A percentile compares a stretch with the other conserved stretches of the same genome.
These are phyloP conservation scores for Phaenicophaeus curvirostris DNA, from an alignment of 2,797 vertebrate genomes.

Conservation along the genomic window DNA sequence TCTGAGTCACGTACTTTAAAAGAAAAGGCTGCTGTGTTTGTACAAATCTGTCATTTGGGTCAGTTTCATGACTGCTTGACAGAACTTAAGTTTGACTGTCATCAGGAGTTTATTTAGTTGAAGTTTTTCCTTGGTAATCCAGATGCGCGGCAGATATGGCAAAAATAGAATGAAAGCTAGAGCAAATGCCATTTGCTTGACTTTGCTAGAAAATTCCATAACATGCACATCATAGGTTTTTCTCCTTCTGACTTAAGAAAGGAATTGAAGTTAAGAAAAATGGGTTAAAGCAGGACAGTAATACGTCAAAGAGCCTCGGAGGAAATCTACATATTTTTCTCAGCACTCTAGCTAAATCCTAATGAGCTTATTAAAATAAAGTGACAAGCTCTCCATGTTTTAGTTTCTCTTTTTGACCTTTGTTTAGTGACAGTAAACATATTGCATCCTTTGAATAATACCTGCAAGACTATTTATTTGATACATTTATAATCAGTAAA, in stretches of 20 bases:
- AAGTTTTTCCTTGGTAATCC: not conserved
- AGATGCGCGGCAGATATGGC: not conserved
- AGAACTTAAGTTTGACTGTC: not conserved
- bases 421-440: constrained; percentile 43
- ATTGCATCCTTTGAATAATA: constrained; percentile 39
- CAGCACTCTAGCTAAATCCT: not conserved
- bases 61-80: not conserved
- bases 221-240: not conserved
- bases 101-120: not conserved
- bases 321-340: constrained; percentile 2
- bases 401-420: constrained; percentile 38
- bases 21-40: not conserved
- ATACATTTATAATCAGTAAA: not conserved
- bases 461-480: not conserved
- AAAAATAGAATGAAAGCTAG: not conserved
- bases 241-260: not conserved
- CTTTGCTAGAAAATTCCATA: not conserved
- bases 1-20: not conserved
- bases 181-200: not conserved
- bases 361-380: constrained; percentile 44
- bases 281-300: not conserved
- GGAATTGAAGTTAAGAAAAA: not conserved
- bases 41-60: not conserved
- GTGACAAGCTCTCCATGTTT: not conserved
- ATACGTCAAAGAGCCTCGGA: not conserved